A percentile compares a stretch with the other conserved stretches of the same genome.
phyloP scores from a whole-genome alignment of 2,888 invertebrate species.

The Meiosimyza platycephala region DNA sequence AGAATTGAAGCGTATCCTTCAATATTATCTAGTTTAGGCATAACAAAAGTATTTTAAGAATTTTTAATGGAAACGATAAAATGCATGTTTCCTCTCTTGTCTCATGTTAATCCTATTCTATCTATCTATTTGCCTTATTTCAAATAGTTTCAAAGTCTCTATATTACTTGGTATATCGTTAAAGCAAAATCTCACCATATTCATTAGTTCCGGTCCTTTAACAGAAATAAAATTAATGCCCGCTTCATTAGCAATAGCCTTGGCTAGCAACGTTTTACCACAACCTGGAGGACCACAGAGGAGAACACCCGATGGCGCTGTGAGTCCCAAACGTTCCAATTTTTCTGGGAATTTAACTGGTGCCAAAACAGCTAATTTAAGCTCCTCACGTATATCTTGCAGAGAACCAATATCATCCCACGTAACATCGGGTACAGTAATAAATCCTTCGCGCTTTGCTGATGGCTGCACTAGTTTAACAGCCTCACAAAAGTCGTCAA shows the following conservation, averaged over 20 bases:
- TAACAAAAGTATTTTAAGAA: too few species aligned
- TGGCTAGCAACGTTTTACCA: conserved; percentile 95
- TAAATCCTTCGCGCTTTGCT: conserved; percentile 96
- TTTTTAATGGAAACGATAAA: too few species aligned
- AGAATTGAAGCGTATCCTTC: not conserved
- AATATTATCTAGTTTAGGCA: too few species aligned
- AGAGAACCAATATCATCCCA: conserved; percentile 98
- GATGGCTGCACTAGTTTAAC: conserved; percentile 89
- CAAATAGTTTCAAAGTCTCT: too few species aligned
- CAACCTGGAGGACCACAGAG: conserved; percentile 98
- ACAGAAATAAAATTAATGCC: conserved; percentile 99
- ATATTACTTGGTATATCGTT: not conserved
- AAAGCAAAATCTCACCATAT: conserved; percentile 78
- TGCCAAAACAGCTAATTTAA: conserved; percentile 91
- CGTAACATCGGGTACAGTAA: conserved; percentile 95
- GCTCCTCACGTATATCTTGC: conserved; percentile 85
- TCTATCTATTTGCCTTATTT: too few species aligned
- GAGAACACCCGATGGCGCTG: conserved; percentile 88
- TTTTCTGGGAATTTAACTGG: conserved; percentile 90
- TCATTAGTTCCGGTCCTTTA: conserved; percentile 97
- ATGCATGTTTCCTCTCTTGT: too few species aligned
- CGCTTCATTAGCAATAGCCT: conserved; percentile 98
- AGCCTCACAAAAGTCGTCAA: conserved; percentile 82
- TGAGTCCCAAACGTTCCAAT: conserved; percentile 81
- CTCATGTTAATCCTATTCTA: too few species aligned